phyloP scores from a whole-genome alignment of 2,113 vertebrate genomes.

The Mesembrinibis cayennensis region DNA sequence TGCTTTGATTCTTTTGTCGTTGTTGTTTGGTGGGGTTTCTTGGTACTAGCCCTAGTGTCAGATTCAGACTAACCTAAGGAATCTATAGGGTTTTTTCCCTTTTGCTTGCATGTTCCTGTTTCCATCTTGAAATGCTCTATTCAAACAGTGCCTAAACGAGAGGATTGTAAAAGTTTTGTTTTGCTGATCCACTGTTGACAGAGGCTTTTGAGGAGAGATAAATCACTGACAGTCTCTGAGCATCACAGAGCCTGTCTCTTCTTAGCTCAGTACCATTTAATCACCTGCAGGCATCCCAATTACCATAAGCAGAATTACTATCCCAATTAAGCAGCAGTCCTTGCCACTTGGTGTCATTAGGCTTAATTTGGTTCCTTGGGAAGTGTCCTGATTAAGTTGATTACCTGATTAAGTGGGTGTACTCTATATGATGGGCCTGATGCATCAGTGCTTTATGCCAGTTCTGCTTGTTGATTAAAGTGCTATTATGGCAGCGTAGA shows the following conservation, averaged over 20 bases:
- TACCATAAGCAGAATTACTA: slow-evolving; percentile 72
- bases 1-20: background rate
- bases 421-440: slow-evolving; percentile 55
- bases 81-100: background rate
- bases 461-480: slow-evolving; percentile 58
- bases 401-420: slow-evolving; percentile 74
- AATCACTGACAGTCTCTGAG: slow-evolving; percentile 50
- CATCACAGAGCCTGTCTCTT: slow-evolving; percentile 45
- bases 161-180: slow-evolving; percentile 23
- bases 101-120: background rate
- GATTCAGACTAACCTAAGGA: background rate
- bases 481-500: background rate
- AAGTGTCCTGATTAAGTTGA: slow-evolving; percentile 75
- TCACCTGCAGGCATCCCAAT: slow-evolving; percentile 74
- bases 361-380: slow-evolving; percentile 76
- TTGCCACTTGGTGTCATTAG: slow-evolving; percentile 71
- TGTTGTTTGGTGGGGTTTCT: background rate
- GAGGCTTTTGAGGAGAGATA: slow-evolving; percentile 46
- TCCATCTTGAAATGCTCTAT: background rate
- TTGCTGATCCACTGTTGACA: slow-evolving; percentile 44
- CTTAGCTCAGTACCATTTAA: slow-evolving; percentile 66
- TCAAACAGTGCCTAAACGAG: background rate
- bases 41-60: background rate
- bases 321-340: slow-evolving; percentile 74
- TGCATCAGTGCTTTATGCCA: slow-evolving; percentile 42